Evolutionary conservation across 1,140 invertebrate species (phyloP), one percentile per base, ranked within the genome.

Genomic region (Cyrtorhinus lividipennis): DNA sequence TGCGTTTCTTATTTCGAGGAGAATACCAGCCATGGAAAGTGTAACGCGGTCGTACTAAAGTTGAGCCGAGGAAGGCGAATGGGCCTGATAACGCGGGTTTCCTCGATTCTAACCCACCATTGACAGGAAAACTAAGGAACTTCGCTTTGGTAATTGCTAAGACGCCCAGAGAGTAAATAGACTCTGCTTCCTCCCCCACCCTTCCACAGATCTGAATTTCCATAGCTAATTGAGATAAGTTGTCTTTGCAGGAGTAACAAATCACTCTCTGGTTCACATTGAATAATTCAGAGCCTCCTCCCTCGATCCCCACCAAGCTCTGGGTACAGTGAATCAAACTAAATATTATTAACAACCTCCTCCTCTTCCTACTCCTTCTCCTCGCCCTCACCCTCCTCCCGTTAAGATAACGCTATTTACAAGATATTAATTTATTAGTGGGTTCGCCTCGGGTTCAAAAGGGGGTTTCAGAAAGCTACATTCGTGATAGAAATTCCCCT

Each of bases 161-260:
- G 48, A 53, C 48, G 48, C 48, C 48, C 48, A 22, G 20, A 5
- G 48, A 53, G 48, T 53, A 53, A 53, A 53, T 53, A 53, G 48
- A 53, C 8, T 12, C 8, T n/a, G n/a, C n/a, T n/a, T n/a, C n/a
- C n/a, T n/a, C n/a, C n/a, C n/a, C 8, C 12, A 8, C 10, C 48
- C 48, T 53, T 22, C 18, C 48, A 5, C 48, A 13, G 10, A 20
- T 15, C 48, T 20, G 48, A 53, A 53, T 53, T 53, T 53, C 48
- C 48, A 53, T 53, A 53, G 48, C 48, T 53, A 53, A 53, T 53
- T 53, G 48, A 53, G 48, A 53, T 53, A 53, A 53, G 48, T 53
- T 53, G 48, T 53, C 48, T 53, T 53, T 53, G 48, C 48, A 22
- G 10, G 48, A 53, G 48, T 53, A 53, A 53, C 48, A 53, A 53